Base-by-base conservation (phyloP, 2,797 vertebrate genomes). In the Tiaroga cobitis region DNA sequence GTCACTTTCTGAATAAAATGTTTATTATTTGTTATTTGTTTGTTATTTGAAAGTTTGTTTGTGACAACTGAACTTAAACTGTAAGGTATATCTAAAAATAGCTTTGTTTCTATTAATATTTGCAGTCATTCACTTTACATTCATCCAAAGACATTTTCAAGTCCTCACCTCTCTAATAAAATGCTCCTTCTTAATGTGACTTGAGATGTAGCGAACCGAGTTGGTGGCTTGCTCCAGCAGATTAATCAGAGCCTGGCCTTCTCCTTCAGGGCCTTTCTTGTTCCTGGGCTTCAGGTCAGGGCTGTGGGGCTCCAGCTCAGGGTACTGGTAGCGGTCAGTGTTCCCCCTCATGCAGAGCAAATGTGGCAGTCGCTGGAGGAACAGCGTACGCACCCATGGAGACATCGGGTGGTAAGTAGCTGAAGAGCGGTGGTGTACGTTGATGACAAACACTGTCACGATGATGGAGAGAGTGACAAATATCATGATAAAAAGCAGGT, bases 381-480 rank as follows among this genome's bases (percentile, higher is more conserved):
- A 99, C 39, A 99, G 95, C n/a, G 87, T 95, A 70, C 96, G 97
- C 21, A 99, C 97, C 98, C 98, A 99, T 0, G 98, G 98, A 1
- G 97, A 97, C 98, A 99, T 99, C 8, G 98, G 97, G 73, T 98
- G 97, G 91, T 99, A 99, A 1, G 97, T 97, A 51, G 97, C 94
- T 0, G 97, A 98, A 77, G 98, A 98, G 72, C 97, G 96, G 86
- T 99, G 97, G 93, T 99, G 98, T 29, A 99, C 96, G 0, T 99
- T 99, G 90, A 99, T 99, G 85, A 99, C 98, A 24, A 99, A 99
- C 76, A 99, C 96, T 0, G 98, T 99, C 88, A 99, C 96, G 0
- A 99, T 97, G 90, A 99, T 98, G 0, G 98, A 99, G 46, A 99
- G 95, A 0, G 97, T 99, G 68, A 99, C 98, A n/a, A 99, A 99